Conservation (phyloP, 2,888 invertebrate species). For the Nymphalis c-album region DNA sequence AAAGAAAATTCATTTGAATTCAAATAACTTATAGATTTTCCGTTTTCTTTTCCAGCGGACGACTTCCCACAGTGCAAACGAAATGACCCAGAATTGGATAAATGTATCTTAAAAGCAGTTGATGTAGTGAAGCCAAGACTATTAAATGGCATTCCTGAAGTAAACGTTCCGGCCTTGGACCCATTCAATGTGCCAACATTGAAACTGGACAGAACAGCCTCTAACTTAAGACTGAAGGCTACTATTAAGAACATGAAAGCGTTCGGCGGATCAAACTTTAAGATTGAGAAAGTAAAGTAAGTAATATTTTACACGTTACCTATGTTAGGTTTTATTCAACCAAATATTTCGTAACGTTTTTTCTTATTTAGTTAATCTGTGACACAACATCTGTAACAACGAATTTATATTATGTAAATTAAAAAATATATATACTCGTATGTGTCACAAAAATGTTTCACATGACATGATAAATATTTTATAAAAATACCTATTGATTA, state of each 20-base stretch:
- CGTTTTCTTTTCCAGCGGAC: conserved; percentile 69
- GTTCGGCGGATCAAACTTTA: conserved; percentile 83
- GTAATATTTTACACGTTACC: too few relatives aligned
- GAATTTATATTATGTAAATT: too few relatives aligned
- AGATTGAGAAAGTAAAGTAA: conserved; percentile 85
- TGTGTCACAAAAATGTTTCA: too few relatives aligned
- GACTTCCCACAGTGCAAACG: conserved; percentile 84
- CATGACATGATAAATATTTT: too few relatives aligned
- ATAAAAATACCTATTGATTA: too few relatives aligned
- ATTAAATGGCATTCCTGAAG: conserved; percentile 83
- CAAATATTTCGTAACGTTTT: too few relatives aligned
- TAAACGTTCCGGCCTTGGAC: conserved; percentile 85
- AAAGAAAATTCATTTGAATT: too few relatives aligned
- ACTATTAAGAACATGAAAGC: conserved; percentile 84
- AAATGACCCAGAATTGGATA: conserved; percentile 82
- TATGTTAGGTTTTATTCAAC: too few relatives aligned
- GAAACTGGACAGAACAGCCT: conserved; percentile 85
- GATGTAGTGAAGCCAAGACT: conserved; percentile 82
- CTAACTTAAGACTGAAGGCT: conserved; percentile 86
- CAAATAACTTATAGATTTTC: conserved; percentile 4
- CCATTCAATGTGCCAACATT: conserved; percentile 86
- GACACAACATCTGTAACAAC: too few relatives aligned
- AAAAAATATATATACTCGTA: too few relatives aligned
- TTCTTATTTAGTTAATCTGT: too few relatives aligned
- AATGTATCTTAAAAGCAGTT: conserved; percentile 82